These are phyloP conservation scores for Plutomurus gul DNA, from an alignment of 1,140 invertebrate genomes.

Conservation along the genomic window DNA sequence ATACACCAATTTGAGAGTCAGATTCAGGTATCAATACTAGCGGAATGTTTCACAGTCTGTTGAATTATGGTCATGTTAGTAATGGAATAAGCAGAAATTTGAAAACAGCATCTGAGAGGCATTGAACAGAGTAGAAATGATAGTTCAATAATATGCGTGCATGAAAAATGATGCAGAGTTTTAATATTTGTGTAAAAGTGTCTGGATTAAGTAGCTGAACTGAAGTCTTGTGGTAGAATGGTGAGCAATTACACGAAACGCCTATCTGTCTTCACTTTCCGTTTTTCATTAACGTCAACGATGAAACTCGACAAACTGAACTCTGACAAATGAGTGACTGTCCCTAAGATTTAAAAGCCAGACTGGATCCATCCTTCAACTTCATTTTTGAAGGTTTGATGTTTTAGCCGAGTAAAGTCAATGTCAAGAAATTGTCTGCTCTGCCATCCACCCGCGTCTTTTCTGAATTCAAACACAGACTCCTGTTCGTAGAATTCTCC, in stretches of 20 bases:
- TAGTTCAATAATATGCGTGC: too few species aligned
- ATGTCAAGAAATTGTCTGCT: background rate
- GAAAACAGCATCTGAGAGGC: too few species aligned
- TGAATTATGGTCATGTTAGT: too few species aligned
- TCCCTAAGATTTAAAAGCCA: background rate
- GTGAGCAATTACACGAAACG: background rate
- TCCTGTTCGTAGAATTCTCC: background rate
- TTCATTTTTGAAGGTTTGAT: background rate
- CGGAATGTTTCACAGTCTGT: too few species aligned
- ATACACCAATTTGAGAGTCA: too few species aligned
- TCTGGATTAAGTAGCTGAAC: background rate
- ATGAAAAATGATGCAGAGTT: too few species aligned
- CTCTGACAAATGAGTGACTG: background rate
- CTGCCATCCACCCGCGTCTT: background rate
- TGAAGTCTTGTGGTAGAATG: background rate
- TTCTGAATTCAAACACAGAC: background rate
- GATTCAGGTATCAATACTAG: too few species aligned
- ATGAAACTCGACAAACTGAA: background rate
- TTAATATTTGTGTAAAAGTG: background rate
- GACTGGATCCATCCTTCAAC: background rate
- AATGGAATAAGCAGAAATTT: too few species aligned
- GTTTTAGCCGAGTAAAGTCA: background rate
- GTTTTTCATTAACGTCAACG: conserved; percentile 9
- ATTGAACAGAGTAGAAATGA: too few species aligned
- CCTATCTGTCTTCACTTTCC: conserved; percentile 1